Percentiles rank a stretch among this genome's conserved stretches.
phyloP scores from a whole-genome alignment of 1,140 invertebrate species.

The Hermatobates lingyangjiaoensis region DNA sequence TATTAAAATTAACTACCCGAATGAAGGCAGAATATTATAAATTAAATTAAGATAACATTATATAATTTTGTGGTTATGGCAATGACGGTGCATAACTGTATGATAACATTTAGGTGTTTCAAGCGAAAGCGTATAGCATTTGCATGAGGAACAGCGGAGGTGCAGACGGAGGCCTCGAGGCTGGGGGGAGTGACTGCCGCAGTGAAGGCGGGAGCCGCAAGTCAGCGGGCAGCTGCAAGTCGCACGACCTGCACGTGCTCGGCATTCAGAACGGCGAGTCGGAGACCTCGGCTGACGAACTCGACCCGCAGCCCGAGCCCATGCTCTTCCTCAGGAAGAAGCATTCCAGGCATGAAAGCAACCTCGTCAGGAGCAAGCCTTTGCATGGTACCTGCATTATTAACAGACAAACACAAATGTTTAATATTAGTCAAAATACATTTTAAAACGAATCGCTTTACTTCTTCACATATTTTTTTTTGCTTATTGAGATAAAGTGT shows the following conservation, averaged over 20 bases:
- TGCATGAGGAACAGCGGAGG: conserved; percentile 13
- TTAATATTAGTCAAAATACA: no score
- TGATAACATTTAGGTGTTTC: conserved; percentile 27
- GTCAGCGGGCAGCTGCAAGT: not conserved
- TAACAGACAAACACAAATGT: no score
- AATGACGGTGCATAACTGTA: no score
- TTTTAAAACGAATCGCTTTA: no score
- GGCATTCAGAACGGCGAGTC: conserved; percentile 25
- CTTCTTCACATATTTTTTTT: no score
- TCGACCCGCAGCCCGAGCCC: conserved; percentile 32
- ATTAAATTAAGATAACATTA: no score
- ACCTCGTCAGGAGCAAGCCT: not conserved
- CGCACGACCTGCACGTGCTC: conserved; percentile 1
- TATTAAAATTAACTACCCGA: no score
- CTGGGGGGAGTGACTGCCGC: conserved; percentile 18
- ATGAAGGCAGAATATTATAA: no score
- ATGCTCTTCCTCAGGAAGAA: conserved; percentile 31
- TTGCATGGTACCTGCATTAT: not conserved
- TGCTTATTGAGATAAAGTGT: no score
- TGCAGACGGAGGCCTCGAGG: conserved; percentile 16
- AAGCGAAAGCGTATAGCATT: conserved; percentile 43
- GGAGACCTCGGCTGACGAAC: conserved; percentile 39
- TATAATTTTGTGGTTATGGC: no score
- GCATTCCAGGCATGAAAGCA: conserved; percentile 19
- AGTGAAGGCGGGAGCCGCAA: not conserved